phyloP scores from a whole-genome alignment of 2,888 invertebrate genomes.

The Endomychus coccineus region DNA sequence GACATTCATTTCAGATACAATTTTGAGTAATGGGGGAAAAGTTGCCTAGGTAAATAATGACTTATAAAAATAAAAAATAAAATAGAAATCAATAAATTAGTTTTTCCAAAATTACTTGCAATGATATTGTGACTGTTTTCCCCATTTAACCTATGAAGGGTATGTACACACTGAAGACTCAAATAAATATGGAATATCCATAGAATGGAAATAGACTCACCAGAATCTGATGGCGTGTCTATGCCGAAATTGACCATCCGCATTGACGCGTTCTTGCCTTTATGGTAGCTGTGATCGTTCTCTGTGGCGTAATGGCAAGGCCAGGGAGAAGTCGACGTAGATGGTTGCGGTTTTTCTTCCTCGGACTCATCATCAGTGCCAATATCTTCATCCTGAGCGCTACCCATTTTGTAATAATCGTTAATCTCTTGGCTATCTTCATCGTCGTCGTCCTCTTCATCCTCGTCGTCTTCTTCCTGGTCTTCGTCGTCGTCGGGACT shows the following conservation, averaged over 20 bases:
- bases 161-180: no score
- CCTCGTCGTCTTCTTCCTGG: conserved; percentile 28
- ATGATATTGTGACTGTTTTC: no score
- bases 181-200: no score
- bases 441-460: conserved; percentile 23
- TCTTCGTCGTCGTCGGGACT: conserved; percentile 25
- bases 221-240: conserved; percentile 86
- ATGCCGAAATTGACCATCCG: conserved; percentile 65
- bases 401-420: conserved; percentile 29
- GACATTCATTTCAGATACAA: no score
- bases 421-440: conserved; percentile 22
- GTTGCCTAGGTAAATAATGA: no score
- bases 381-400: conserved; percentile 27
- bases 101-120: no score
- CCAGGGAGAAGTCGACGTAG: conserved; percentile 4
- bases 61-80: no score
- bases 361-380: conserved; percentile 34
- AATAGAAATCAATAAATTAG: no score
- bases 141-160: no score
- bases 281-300: conserved; percentile 64
- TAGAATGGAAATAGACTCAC: no score
- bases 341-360: conserved; percentile 26
- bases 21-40: no score
- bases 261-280: conserved; percentile 48
- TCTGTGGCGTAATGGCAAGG: conserved; percentile 27